Evolutionary conservation across 2,113 vertebrate species (phyloP).

Genomic region (Ceratotherium simum): DNA sequence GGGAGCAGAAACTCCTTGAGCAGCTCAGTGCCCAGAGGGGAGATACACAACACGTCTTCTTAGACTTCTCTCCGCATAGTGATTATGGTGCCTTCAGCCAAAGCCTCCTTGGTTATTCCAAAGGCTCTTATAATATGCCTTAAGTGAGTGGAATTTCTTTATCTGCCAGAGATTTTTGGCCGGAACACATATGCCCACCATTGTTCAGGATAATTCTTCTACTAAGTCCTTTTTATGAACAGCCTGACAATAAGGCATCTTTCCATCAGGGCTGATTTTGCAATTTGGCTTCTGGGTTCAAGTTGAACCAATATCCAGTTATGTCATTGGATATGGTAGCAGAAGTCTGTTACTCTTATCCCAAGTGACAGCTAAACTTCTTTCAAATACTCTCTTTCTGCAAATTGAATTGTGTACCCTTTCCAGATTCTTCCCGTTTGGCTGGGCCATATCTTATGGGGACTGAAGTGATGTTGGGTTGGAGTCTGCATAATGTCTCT

Average conservation of each 20-base stretch:
- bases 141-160: background rate
- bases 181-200: background rate
- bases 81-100: background rate
- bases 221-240: background rate
- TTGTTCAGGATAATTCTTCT: background rate
- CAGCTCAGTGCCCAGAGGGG: background rate
- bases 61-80: background rate
- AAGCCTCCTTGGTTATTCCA: background rate
- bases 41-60: background rate
- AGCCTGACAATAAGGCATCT: background rate
- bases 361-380: background rate
- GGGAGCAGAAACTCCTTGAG: background rate
- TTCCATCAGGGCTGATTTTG: background rate
- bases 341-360: background rate
- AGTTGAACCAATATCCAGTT: background rate
- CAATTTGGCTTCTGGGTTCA: conserved; percentile 10
- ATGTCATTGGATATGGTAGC: background rate
- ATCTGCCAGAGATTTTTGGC: background rate
- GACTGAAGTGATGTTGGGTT: background rate
- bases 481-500: background rate
- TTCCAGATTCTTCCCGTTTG: background rate
- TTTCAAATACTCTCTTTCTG: conserved; percentile 4
- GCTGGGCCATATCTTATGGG: background rate
- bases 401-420: background rate
- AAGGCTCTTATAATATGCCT: background rate